Conservation (phyloP, 2,888 invertebrate genomes). For the Troides aeacus region DNA sequence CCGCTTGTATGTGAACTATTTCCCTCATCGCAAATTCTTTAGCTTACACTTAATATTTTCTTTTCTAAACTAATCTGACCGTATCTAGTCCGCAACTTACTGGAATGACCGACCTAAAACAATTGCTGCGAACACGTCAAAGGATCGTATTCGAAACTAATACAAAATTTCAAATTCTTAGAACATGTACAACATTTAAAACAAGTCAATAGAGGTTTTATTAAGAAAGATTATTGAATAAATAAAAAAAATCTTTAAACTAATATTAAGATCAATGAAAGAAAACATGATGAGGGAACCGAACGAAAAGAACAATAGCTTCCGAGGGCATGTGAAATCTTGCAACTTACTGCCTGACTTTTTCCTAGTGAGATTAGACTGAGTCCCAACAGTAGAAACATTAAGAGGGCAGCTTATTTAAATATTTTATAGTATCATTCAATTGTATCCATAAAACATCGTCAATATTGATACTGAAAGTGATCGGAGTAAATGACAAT, state of each 20-base stretch:
- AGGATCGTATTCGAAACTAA: constrained; percentile 26
- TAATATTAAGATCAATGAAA: no score
- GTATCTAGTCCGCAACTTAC: constrained; percentile 38
- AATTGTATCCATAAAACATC: no score
- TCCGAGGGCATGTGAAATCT: no score
- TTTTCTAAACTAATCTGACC: constrained; percentile 37
- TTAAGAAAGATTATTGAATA: neutral
- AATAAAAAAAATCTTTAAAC: neutral
- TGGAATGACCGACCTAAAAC: constrained; percentile 58
- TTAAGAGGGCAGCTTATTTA: no score
- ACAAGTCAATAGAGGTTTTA: neutral
- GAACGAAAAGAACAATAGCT: no score
- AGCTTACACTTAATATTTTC: constrained; percentile 41
- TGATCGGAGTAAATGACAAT: no score
- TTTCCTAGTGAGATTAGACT: no score
- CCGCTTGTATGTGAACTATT: constrained; percentile 89
- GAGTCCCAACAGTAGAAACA: no score
- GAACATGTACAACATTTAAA: neutral
- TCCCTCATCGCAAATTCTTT: constrained; percentile 82
- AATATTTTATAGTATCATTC: no score
- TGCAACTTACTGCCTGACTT: no score
- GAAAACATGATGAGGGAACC: no score
- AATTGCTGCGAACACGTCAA: constrained; percentile 43
- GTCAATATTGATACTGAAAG: no score
- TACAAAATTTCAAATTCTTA: constrained; percentile 31